These are phyloP conservation scores for Dioctria linearis DNA, from an alignment of 2,888 invertebrate genomes.

Conservation along the genomic window DNA sequence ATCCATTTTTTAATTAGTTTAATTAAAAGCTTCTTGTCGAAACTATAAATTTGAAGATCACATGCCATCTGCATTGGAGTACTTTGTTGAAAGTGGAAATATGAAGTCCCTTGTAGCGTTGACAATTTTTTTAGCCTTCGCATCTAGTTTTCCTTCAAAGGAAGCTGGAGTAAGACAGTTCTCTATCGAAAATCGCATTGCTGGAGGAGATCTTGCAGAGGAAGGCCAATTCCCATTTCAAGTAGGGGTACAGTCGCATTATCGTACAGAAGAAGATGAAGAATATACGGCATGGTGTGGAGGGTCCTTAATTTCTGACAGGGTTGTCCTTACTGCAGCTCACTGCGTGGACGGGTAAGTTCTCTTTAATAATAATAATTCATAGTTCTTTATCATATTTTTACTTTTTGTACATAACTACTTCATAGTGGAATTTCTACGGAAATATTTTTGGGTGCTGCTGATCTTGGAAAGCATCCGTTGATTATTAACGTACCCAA, in stretches of 20 bases:
- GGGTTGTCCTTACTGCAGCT: conserved; percentile 53
- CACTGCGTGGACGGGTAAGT: conserved; percentile 41
- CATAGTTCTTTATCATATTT: background rate
- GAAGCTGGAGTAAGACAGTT: background rate
- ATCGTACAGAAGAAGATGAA: background rate
- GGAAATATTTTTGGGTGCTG: conserved; percentile 50
- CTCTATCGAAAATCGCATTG: conserved; percentile 18
- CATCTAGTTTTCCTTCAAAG: background rate
- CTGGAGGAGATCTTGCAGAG: conserved; percentile 16
- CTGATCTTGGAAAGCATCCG: conserved; percentile 32
- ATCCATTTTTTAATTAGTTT: no score
- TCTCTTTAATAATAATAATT: background rate
- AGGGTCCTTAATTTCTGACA: conserved; percentile 28
- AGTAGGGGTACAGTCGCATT: conserved; percentile 36
- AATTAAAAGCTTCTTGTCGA: no score
- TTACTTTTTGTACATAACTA: no score
- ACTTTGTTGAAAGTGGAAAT: background rate
- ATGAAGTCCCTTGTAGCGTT: background rate
- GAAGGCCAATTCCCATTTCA: conserved; percentile 43
- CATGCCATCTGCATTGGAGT: background rate
- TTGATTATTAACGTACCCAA: conserved; percentile 48
- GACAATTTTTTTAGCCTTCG: background rate
- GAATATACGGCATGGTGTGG: conserved; percentile 39
- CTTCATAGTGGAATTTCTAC: conserved; percentile 34
- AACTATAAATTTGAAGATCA: no score